A percentile compares a stretch with the other conserved stretches of the same genome.
These are phyloP conservation scores for Lampris incognitus DNA, from an alignment of 2,113 vertebrate species.

Conservation along the genomic window DNA sequence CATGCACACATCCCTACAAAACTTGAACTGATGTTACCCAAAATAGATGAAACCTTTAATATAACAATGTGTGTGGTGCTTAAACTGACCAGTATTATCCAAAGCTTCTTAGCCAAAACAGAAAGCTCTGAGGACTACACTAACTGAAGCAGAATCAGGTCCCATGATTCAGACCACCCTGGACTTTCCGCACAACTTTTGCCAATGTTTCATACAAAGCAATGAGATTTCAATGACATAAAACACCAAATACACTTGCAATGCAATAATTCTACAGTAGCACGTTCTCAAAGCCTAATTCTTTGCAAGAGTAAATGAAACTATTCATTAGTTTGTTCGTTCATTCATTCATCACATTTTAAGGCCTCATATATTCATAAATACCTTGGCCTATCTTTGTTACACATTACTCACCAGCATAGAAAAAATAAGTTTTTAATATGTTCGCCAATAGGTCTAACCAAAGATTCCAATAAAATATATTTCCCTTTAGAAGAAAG, in stretches of 20 bases:
- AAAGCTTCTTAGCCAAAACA: slow-evolving; percentile 77
- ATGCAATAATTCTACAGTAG: slow-evolving; percentile 3
- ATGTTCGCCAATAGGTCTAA: background rate
- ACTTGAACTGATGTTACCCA: slow-evolving; percentile 48
- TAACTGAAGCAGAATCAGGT: slow-evolving; percentile 55
- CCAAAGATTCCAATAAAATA: background rate
- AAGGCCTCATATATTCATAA: slow-evolving; percentile 38
- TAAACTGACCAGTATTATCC: slow-evolving; percentile 60
- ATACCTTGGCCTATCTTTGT: background rate
- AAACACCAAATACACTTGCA: slow-evolving; percentile 32
- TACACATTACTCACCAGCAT: slow-evolving; percentile 2
- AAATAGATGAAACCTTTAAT: slow-evolving; percentile 66
- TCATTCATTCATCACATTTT: slow-evolving; percentile 23
- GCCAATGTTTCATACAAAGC: slow-evolving; percentile 10
- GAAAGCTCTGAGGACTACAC: slow-evolving; percentile 45
- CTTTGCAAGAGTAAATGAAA: background rate
- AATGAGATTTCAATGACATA: slow-evolving; percentile 18
- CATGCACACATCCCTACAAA: slow-evolving; percentile 53
- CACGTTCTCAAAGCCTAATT: slow-evolving; percentile 13
- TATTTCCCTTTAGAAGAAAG: background rate
- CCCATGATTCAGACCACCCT: slow-evolving; percentile 59
- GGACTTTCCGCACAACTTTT: slow-evolving; percentile 26
- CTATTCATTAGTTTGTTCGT: background rate
- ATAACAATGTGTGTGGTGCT: slow-evolving; percentile 47
- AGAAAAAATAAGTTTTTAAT: slow-evolving; percentile 1